These are phyloP conservation scores for Biston stratarius DNA, from an alignment of 2,888 invertebrate genomes.

Conservation along the genomic window DNA sequence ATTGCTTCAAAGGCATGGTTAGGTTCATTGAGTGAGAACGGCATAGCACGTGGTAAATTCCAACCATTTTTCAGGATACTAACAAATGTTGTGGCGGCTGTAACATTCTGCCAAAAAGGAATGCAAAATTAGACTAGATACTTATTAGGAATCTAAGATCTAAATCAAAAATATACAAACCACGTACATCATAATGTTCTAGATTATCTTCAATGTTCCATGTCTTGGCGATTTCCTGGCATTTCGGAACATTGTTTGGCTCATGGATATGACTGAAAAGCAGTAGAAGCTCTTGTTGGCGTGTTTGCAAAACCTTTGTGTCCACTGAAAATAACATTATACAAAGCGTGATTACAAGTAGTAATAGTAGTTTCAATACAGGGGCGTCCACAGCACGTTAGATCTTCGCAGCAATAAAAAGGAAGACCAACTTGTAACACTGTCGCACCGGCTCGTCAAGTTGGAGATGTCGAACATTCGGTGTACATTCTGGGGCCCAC, in stretches of 20 bases:
- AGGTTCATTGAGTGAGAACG: conserved; percentile 86
- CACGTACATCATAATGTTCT: conserved; percentile 78
- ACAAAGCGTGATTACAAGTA: not conserved
- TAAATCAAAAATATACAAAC: not conserved
- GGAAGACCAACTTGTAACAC: too few relatives aligned
- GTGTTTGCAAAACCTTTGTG: conserved; percentile 68
- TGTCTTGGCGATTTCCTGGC: conserved; percentile 75
- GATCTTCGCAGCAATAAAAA: too few relatives aligned
- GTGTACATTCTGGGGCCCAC: too few relatives aligned
- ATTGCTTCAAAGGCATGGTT: conserved; percentile 87
- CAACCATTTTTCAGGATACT: conserved; percentile 82
- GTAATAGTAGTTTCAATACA: too few relatives aligned
- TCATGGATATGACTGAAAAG: conserved; percentile 86
- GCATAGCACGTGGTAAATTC: conserved; percentile 85
- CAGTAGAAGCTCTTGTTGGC: conserved; percentile 74
- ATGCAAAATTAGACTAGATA: not conserved
- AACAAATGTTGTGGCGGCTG: conserved; percentile 83
- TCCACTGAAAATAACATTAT: conserved; percentile 74
- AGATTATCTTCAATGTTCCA: conserved; percentile 84
- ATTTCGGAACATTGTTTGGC: conserved; percentile 83
- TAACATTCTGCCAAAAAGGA: conserved; percentile 28
- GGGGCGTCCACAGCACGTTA: too few relatives aligned
- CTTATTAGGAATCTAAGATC: not conserved
- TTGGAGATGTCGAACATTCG: too few relatives aligned
- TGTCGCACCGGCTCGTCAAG: too few relatives aligned